Conservation (phyloP, 2,113 vertebrate genomes). For the Dipodomys spectabilis region DNA sequence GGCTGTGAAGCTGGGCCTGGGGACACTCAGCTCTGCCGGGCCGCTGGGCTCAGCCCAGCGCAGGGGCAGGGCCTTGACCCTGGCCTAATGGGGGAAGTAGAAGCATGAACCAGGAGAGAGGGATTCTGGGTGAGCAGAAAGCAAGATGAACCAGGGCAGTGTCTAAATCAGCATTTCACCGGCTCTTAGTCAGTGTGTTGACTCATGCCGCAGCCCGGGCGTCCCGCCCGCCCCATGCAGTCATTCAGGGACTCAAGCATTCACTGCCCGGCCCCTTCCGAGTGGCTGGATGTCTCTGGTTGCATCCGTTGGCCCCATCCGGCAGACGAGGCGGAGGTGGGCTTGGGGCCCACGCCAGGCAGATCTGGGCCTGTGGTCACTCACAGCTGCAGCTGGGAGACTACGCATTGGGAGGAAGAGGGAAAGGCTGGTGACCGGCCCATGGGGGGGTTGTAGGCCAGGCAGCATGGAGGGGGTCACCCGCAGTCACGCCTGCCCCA, state of each 20-base stretch:
- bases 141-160: neutral
- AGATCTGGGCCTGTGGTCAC: neutral
- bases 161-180: neutral
- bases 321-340: neutral
- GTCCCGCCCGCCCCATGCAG: neutral
- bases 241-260: neutral
- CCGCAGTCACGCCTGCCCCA: neutral
- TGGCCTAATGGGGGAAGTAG: too few species aligned
- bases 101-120: neutral
- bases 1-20: neutral
- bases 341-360: neutral
- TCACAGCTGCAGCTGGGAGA: neutral
- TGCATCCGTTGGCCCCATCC: neutral
- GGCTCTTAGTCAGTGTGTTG: neutral
- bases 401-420: neutral
- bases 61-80: too few species aligned
- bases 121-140: neutral
- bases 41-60: too few species aligned
- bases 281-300: fast-evolving
- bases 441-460: too few species aligned
- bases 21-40: too few species aligned
- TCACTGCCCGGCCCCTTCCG: neutral
- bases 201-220: neutral
- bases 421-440: neutral
- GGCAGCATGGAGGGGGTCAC: fast-evolving